A percentile compares a stretch with the other conserved stretches of the same genome.
Evolutionary conservation across 2,888 invertebrate species (phyloP).

Genomic region (Dicyrtoma fusca): DNA sequence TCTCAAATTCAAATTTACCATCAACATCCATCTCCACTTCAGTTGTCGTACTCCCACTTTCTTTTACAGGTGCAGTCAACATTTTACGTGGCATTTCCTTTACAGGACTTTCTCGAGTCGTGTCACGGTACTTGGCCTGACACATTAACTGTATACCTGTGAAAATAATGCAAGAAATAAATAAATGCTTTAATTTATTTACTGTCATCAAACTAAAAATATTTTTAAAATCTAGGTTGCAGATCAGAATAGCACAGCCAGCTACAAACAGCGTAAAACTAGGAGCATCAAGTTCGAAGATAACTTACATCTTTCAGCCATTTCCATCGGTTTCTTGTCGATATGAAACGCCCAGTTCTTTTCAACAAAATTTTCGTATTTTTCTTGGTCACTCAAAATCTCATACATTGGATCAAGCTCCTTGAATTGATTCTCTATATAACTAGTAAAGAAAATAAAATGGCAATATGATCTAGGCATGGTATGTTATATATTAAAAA

Average conservation of each 20-base stretch:
- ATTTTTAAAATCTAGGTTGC: too few relatives aligned
- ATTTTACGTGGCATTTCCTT: background rate
- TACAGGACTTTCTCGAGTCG: background rate
- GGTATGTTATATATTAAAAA: background rate
- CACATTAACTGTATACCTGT: slow-evolving; percentile 21
- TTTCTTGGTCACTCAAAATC: slow-evolving; percentile 3
- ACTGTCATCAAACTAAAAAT: too few relatives aligned
- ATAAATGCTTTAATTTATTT: too few relatives aligned
- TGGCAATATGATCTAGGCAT: too few relatives aligned
- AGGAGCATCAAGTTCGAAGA: background rate
- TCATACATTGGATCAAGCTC: background rate
- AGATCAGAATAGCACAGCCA: background rate
- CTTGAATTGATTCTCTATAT: slow-evolving; percentile 10
- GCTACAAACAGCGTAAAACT: background rate
- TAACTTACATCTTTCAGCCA: slow-evolving; percentile 26
- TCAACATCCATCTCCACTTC: background rate
- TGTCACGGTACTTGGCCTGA: slow-evolving; percentile 11
- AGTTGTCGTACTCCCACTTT: too few relatives aligned
- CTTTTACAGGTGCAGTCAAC: background rate
- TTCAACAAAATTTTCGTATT: slow-evolving; percentile 20
- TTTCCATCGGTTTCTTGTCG: slow-evolving; percentile 26
- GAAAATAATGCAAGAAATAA: too few relatives aligned
- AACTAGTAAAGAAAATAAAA: background rate
- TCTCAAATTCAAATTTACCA: background rate
- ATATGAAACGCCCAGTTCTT: slow-evolving; percentile 15